Percentiles rank a stretch among this genome's conserved stretches.
These are phyloP conservation scores for Sciurus vulgaris DNA, from an alignment of 2,797 vertebrate species.

Conservation along the genomic window DNA sequence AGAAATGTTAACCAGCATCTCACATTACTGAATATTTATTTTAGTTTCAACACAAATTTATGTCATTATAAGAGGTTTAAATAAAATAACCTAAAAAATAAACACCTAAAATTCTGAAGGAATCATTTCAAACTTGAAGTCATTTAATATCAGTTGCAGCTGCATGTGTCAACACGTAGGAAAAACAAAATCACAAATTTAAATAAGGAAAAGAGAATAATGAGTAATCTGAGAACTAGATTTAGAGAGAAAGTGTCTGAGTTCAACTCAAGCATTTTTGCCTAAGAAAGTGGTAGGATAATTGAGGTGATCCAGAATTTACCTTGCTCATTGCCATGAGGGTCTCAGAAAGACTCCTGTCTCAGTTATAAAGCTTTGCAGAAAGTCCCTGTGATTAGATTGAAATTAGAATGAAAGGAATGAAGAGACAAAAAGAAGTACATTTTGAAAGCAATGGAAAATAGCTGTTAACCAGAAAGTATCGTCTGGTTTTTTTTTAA, in stretches of 20 bases:
- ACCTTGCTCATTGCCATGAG: slow-evolving; percentile 41
- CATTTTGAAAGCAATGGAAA: slow-evolving; percentile 27
- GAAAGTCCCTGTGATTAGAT: neutral
- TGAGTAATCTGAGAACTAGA: neutral
- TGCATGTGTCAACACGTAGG: neutral
- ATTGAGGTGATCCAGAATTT: slow-evolving; percentile 79
- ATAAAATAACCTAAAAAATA: neutral
- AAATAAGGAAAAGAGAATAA: neutral
- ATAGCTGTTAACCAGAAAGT: slow-evolving; percentile 43
- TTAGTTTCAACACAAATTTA: neutral
- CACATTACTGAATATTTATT: slow-evolving; percentile 45
- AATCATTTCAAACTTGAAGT: neutral
- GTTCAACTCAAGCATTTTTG: slow-evolving; percentile 68
- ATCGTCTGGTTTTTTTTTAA: neutral
- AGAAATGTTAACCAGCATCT: neutral
- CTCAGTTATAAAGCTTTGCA: neutral
- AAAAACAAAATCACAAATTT: neutral
- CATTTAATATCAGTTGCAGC: neutral
- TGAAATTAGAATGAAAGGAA: neutral
- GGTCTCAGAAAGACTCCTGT: neutral
- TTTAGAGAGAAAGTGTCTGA: neutral
- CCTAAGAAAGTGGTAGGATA: slow-evolving; percentile 73
- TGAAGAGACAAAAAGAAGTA: slow-evolving; percentile 9
- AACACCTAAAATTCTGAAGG: neutral
- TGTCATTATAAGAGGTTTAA: neutral